Conservation (phyloP, 2,113 vertebrate species). For the Apodemus speciosus region DNA sequence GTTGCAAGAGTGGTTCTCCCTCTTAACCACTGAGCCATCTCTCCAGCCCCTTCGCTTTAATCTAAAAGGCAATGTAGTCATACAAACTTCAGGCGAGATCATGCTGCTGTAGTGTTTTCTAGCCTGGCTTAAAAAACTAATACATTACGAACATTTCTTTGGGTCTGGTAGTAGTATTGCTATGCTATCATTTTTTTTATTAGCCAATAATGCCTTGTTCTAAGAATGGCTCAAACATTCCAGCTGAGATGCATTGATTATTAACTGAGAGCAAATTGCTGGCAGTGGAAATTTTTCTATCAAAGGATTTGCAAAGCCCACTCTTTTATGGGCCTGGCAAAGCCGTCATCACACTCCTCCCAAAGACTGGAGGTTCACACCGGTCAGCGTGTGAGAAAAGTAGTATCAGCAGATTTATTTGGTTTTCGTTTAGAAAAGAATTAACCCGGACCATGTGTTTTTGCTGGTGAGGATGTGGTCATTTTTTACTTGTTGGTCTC, state of each 20-base stretch:
- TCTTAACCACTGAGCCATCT: too few species aligned
- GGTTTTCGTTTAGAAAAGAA: conserved; percentile 47
- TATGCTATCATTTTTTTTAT: not conserved
- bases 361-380: not conserved
- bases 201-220: not conserved
- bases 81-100: not conserved
- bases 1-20: not conserved
- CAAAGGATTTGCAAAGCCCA: not conserved
- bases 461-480: conserved; percentile 39
- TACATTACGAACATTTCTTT: not conserved
- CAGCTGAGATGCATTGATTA: not conserved
- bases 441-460: not conserved
- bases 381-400: not conserved
- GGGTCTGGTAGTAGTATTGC: not conserved
- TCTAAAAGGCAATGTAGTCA: not conserved
- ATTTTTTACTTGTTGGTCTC: conserved; percentile 63
- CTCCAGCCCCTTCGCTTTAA: not conserved
- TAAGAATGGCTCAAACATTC: not conserved
- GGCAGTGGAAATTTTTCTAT: not conserved
- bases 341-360: not conserved
- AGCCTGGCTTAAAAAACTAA: not conserved
- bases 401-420: not conserved
- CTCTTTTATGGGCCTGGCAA: not conserved
- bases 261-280: not conserved
- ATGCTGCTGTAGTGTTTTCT: not conserved